Conservation (phyloP, 2,797 vertebrate genomes). For the Antrozous pallidus region DNA sequence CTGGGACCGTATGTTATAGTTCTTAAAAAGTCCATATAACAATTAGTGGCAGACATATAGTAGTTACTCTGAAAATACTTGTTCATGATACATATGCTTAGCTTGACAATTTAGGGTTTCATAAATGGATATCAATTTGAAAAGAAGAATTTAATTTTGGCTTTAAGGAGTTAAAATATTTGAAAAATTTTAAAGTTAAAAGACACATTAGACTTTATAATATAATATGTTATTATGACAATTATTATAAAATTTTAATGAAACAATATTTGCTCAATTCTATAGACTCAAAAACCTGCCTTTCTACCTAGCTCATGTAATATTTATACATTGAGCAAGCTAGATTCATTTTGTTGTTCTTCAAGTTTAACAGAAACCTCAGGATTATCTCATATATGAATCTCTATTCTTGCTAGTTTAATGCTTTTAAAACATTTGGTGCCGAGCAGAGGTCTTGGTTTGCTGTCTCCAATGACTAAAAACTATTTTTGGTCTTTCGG, state of each 20-base stretch:
- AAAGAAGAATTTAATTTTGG: neutral
- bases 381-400: slow-evolving; percentile 29
- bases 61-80: neutral
- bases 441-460: slow-evolving; percentile 55
- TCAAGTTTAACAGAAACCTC: slow-evolving; percentile 21
- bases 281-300: neutral
- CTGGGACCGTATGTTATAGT: neutral
- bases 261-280: slow-evolving; percentile 23
- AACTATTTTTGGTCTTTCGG: slow-evolving; percentile 52
- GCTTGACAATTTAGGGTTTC: slow-evolving; percentile 6
- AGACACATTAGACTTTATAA: neutral
- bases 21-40: neutral
- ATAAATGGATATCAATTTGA: neutral
- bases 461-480: slow-evolving; percentile 34
- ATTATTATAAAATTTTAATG: neutral
- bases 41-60: neutral
- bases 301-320: neutral
- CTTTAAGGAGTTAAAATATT: neutral
- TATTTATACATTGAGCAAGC: slow-evolving; percentile 9
- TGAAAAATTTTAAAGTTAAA: neutral
- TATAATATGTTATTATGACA: neutral
- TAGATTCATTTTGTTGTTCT: neutral
- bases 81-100: neutral
- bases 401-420: slow-evolving; percentile 34
- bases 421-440: slow-evolving; percentile 39